A percentile compares a stretch with the other conserved stretches of the same genome.
Conservation (phyloP, 2,888 invertebrate genomes). For the Cryptosula pallasiana region DNA sequence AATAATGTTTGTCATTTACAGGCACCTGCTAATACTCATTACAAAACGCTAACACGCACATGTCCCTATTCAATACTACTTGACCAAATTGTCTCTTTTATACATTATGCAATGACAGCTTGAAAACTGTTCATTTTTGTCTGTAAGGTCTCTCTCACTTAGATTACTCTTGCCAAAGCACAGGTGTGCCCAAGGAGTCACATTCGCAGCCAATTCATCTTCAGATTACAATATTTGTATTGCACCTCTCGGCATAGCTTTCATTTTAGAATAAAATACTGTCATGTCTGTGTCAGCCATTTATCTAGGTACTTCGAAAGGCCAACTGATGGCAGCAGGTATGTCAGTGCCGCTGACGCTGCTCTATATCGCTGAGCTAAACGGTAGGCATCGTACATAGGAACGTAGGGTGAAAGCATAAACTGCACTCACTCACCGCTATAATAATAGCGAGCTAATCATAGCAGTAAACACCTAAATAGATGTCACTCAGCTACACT, state of each 20-base stretch:
- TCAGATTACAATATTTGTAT: background rate
- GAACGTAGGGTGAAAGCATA: too few relatives aligned
- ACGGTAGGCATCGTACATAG: too few relatives aligned
- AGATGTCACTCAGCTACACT: conserved; percentile 4
- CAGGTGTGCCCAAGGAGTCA: background rate
- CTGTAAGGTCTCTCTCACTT: background rate
- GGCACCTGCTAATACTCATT: background rate
- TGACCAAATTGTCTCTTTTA: background rate
- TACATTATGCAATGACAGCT: background rate
- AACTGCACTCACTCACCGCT: conserved; percentile 17
- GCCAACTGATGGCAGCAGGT: too few relatives aligned
- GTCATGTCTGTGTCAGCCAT: too few relatives aligned
- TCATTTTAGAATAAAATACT: background rate
- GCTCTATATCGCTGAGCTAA: too few relatives aligned
- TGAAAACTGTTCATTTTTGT: background rate
- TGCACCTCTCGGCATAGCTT: background rate
- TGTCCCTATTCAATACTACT: background rate
- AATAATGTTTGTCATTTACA: background rate
- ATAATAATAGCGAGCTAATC: conserved; percentile 15
- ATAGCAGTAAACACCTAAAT: background rate
- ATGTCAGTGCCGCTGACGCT: too few relatives aligned
- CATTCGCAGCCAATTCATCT: background rate
- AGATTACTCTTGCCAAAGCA: too few relatives aligned
- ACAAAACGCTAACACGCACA: too few relatives aligned
- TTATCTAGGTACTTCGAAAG: too few relatives aligned